Evolutionary conservation across 2,113 vertebrate species (phyloP), one percentile per base, ranked within the genome.

Genomic region (Odontesthes bonariensis): DNA sequence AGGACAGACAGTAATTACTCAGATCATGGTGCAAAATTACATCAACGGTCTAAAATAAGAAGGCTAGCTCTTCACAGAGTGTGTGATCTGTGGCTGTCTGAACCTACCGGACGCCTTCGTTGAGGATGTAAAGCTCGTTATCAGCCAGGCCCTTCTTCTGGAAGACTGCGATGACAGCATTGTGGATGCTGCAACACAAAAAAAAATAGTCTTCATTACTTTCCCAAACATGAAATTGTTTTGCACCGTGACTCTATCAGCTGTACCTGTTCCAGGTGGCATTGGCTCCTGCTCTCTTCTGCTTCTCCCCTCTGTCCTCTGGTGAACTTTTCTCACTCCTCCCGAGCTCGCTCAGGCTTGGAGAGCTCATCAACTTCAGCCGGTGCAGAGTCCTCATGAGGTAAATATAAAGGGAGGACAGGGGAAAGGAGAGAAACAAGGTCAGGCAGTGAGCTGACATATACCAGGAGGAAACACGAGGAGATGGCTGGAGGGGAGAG

Each of bases 131-230:
- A 35, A 99, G 96, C 69, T 98, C 97, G 4, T 98, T 97, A 83
- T 99, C 97, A 0, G 95, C 96, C 86, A 99, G 90, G 5, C 97
- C 97, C 78, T 98, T 99, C 66, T 95, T 96, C 91, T 97, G 97
- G 92, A 98, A 98, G 60, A 99, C 96, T 0, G 96, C 95, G 11
- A 99, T 96, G 76, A 99, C 97, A 73, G 96, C 97, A 74, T 96
- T 97, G 90, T 99, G 97, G 92, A 99, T 98, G 85, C 97, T 99
- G 92, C 1, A 84, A 85, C 89, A 72, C 0, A 33, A 79, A 16
- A 65, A 7, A 23, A 40, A 23, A 13, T 1, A 1, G 3, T 47
- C 17, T 8, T 31, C 8, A 42, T 53, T 9, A 2, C 12, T 17
- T 42, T 42, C 23, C 20, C 19, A 51, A 65, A 38, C 5, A 31